Evolutionary conservation across 2,888 invertebrate genomes (phyloP).

Genomic region (Ferdinandea cuprea): DNA sequence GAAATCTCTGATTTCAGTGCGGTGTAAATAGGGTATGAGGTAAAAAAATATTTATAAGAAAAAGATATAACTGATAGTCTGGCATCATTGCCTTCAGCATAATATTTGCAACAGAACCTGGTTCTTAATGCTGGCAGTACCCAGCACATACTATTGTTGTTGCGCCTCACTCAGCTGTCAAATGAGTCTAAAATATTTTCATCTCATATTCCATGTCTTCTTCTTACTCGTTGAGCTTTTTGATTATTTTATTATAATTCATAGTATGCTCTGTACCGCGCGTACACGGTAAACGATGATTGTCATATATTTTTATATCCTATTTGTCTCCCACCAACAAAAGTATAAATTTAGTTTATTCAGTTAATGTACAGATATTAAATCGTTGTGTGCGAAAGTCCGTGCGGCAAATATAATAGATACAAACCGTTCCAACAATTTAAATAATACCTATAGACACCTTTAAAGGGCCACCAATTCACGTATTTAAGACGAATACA

Average conservation of each 20-base stretch:
- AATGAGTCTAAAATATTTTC: neutral
- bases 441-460: conserved; percentile 24
- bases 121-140: neutral
- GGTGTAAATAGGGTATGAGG: too few relatives aligned
- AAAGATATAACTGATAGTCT: too few relatives aligned
- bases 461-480: neutral
- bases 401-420: conserved; percentile 47
- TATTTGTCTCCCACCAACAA: conserved; percentile 53
- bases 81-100: too few relatives aligned
- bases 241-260: conserved; percentile 26
- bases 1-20: too few relatives aligned
- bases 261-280: conserved; percentile 40
- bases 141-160: neutral
- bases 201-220: conserved; percentile 11
- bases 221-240: conserved; percentile 20
- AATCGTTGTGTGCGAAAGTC: conserved; percentile 47
- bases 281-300: conserved; percentile 26
- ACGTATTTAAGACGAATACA: neutral
- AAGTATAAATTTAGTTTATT: conserved; percentile 60
- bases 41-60: too few relatives aligned
- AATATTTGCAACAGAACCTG: too few relatives aligned
- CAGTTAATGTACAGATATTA: conserved; percentile 60
- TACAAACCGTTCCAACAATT: conserved; percentile 19
- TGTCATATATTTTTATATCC: conserved; percentile 50
- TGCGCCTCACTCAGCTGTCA: neutral